Evolutionary conservation across 2,113 vertebrate genomes (phyloP), one percentile per base, ranked within the genome.

Genomic region (Tetraodon nigroviridis): DNA sequence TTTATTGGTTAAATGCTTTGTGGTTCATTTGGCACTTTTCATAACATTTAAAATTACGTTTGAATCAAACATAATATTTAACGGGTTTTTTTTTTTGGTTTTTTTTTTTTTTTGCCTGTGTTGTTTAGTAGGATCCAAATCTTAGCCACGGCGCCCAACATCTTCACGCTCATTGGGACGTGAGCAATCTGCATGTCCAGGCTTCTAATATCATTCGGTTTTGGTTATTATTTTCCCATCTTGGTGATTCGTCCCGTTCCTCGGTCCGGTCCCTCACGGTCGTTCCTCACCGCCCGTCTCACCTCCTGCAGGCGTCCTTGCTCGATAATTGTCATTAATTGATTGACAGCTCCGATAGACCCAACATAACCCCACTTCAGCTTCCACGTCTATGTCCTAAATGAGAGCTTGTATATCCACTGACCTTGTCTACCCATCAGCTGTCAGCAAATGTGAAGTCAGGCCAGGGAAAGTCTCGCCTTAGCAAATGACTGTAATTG

Each of bases 301-400:
- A 78, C 91, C 92, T 91, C 91, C 92, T 90, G 88, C 86, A 78
- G 76, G 92, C 88, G 90, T 93, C 92, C 92, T 94, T 94, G 92
- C 93, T 94, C 94, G 93, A 94, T 96, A 95, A 96, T 96, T 95
- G 94, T 94, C 94, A 96, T 94, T 96, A 95, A 96, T 95, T 96
- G 94, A 99, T 95, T 97, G 95, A 98, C 96, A 97, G 94, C 91
- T 93, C 92, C 87, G 92, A 93, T 93, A 92, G 95, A 93, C 93
- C 94, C 87, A 92, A 92, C n/a, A 92, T 96, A 94, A 98, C 94
- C 95, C 90, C 90, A 84, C 91, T 92, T 92, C 92, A 91, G 88
- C 93, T 93, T 91, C 91, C 89, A 75, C 94, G 93, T 95, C 93
- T 94, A 87, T 93, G 92, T 94, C 93, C 94, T 94, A 98, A 95